Conservation (phyloP, 1,140 invertebrate genomes). For the Laupala kohalensis region DNA sequence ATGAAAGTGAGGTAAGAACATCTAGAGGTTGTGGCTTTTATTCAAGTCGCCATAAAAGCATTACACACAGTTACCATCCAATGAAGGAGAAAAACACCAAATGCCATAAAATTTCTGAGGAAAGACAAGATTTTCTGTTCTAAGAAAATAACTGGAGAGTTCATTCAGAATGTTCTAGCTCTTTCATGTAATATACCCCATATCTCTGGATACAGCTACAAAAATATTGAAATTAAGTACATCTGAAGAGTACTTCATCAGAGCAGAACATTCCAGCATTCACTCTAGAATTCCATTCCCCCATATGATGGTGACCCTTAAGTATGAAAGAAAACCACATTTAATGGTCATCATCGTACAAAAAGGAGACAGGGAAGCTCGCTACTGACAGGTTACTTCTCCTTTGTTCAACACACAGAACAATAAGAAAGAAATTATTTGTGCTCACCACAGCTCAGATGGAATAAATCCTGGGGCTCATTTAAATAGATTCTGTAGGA, state of each 20-base stretch:
- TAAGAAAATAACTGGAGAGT: not conserved
- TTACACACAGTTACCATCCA: no score
- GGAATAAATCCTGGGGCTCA: no score
- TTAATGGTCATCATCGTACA: no score
- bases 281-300: not conserved
- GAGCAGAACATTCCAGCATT: not conserved
- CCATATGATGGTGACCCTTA: not conserved
- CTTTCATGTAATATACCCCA: not conserved
- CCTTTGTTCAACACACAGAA: not conserved
- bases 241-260: not conserved
- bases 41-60: no score
- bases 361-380: not conserved
- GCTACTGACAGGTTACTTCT: not conserved
- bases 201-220: not conserved
- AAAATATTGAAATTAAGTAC: not conserved
- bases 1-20: no score
- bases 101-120: not conserved
- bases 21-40: no score
- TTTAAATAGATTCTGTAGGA: slow-evolving; percentile 72
- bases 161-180: not conserved
- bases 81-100: no score
- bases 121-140: not conserved
- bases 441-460: not conserved
- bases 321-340: not conserved
- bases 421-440: not conserved